phyloP scores from a whole-genome alignment of 2,797 vertebrate genomes.

The Uromys caudimaculatus region DNA sequence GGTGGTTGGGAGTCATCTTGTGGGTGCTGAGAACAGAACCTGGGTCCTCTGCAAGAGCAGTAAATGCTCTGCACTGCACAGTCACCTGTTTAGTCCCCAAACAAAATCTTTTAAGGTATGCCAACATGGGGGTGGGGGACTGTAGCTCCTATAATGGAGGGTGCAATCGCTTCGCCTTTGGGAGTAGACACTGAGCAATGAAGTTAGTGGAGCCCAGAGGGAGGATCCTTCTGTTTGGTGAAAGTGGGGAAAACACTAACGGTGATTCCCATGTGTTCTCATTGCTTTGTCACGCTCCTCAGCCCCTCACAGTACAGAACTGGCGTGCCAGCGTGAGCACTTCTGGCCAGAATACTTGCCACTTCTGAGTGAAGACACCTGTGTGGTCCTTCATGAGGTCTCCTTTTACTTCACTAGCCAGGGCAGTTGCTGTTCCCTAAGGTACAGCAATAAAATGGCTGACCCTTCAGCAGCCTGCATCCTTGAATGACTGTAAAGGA shows the following conservation, averaged over 20 bases:
- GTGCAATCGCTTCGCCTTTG: background rate
- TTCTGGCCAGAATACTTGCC: background rate
- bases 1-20: no score
- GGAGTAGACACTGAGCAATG: background rate
- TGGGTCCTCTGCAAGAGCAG: background rate
- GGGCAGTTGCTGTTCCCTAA: background rate
- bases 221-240: background rate
- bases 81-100: background rate
- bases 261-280: background rate
- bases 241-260: background rate
- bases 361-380: background rate
- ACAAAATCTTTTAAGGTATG: background rate
- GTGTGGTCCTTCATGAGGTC: background rate
- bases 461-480: background rate
- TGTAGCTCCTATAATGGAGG: background rate
- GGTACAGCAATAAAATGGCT: background rate
- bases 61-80: background rate
- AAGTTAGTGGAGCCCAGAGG: background rate
- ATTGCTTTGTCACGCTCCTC: background rate
- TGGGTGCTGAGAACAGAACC: background rate
- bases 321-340: no score
- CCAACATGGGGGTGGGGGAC: background rate
- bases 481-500: background rate
- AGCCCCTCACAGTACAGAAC: background rate
- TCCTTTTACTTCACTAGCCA: background rate